Conservation (phyloP, 2,888 invertebrate genomes). For the Cetonia aurata region DNA sequence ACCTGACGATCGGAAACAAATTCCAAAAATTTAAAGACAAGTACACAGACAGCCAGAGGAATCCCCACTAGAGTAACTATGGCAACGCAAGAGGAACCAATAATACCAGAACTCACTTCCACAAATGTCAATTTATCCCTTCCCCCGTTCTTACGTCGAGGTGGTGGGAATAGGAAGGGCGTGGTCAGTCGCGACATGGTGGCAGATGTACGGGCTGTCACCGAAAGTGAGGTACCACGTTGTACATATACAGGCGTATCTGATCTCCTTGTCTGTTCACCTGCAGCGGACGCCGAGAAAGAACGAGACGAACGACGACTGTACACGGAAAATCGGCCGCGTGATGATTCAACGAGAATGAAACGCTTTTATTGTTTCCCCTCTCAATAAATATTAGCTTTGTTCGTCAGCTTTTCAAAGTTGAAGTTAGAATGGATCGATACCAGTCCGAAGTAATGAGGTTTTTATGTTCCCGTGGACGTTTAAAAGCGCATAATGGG, state of each 20-base stretch:
- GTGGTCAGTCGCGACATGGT: constrained; percentile 55
- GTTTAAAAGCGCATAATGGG: constrained; percentile 15
- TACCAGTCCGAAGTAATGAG: constrained; percentile 56
- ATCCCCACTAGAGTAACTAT: constrained; percentile 51
- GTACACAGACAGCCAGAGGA: constrained; percentile 13
- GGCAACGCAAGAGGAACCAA: constrained; percentile 58
- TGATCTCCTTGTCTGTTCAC: constrained; percentile 39
- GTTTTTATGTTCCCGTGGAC: constrained; percentile 50
- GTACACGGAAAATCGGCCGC: constrained; percentile 38
- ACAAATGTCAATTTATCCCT: constrained; percentile 53
- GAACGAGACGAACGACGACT: constrained; percentile 25
- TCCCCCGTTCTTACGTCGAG: constrained; percentile 37
- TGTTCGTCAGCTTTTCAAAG: constrained; percentile 63
- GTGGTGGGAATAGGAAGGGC: constrained; percentile 53
- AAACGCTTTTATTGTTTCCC: constrained; percentile 65
- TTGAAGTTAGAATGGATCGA: constrained; percentile 57
- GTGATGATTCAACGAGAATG: constrained; percentile 56
- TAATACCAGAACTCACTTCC: constrained; percentile 50
- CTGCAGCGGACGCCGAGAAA: background rate
- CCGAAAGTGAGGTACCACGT: constrained; percentile 48
- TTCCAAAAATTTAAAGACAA: constrained; percentile 23
- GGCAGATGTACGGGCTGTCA: constrained; percentile 57
- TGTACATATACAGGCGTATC: constrained; percentile 35
- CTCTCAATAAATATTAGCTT: constrained; percentile 65
- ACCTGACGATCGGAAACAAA: background rate